phyloP scores from a whole-genome alignment of 2,113 vertebrate species.

The Stegastes partitus region DNA sequence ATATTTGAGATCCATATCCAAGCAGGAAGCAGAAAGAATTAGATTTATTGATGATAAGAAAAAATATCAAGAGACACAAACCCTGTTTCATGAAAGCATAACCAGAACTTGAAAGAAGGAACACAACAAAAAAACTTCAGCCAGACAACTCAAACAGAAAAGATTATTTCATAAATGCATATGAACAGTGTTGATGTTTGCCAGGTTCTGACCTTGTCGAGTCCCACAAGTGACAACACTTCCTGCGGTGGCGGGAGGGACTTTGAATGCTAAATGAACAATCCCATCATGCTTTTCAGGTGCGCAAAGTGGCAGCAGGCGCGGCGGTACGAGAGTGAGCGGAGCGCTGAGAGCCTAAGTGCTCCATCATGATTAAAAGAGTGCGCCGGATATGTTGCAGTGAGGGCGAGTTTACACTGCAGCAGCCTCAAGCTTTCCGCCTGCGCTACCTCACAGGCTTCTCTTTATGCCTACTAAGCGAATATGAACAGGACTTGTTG shows the following conservation, averaged over 20 bases:
- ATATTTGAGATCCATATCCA: too few species aligned
- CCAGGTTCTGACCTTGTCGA: not conserved
- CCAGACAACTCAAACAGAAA: not conserved
- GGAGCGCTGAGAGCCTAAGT: not conserved
- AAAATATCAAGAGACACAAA: too few species aligned
- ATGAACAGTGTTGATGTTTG: not conserved
- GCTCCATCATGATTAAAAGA: not conserved
- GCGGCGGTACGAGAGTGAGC: too few species aligned
- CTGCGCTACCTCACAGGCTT: not conserved
- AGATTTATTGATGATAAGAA: not conserved
- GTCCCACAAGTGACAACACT: not conserved
- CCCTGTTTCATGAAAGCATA: too few species aligned
- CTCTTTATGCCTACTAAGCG: not conserved
- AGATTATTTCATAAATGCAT: not conserved
- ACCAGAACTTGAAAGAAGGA: not conserved
- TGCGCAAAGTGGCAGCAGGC: not conserved
- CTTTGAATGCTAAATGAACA: not conserved
- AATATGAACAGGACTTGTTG: conserved; percentile 8
- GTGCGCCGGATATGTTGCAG: not conserved
- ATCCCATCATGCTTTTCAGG: conserved; percentile 1
- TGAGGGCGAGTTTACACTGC: not conserved
- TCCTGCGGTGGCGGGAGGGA: not conserved
- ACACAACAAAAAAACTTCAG: not conserved
- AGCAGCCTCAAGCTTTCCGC: not conserved
- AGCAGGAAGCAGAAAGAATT: too few species aligned